Base-by-base conservation (phyloP, 1,140 invertebrate genomes). In the Bombus turneri region DNA sequence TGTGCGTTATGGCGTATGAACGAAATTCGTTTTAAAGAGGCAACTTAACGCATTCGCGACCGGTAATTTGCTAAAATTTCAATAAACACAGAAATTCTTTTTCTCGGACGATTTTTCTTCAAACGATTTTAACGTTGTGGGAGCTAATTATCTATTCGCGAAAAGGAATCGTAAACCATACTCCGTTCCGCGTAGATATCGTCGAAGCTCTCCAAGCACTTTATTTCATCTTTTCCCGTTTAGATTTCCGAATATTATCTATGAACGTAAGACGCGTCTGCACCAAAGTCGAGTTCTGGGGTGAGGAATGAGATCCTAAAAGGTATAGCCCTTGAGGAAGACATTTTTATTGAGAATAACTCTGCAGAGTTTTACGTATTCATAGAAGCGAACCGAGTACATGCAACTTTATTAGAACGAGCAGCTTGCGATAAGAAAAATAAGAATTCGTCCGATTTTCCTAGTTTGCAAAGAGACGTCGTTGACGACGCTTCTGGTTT, bases 311-410 rank as follows among this genome's bases (percentile, higher is more conserved):
- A 69, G 53, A 89, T 88, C 77, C 80, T 80, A 81, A 83, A 88
- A 86, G 87, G 84, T 86, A 88, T 89, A 62, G 47, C 47, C 86
- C 80, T 86, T 43, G 75, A 86, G 80, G 74, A 89, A 85, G 87
- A 88, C 77, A 88, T 82, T 86, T 89, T 85, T 88, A 89, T 89
- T 62, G 88, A 75, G 64, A 80, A 86, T 89, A 88, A 89, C 83
- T 81, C 69, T 47, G 68, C 79, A 47, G 79, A 53, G 76, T 79
- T 82, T 86, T 73, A 86, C 79, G 87, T 80, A 88, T 88, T 89
- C 88, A 83, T 82, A 88, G 80, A 83, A 72, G 83, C 68, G 68
- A 76, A 76, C 41, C 64, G 75, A 69, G 86, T 86, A 72, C 87
- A 59, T 69, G 87, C 71, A 73, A 59, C 80, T 88, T 89, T 82